Conservation (phyloP, 1,140 invertebrate genomes). For the Metopolophium dirhodum region DNA sequence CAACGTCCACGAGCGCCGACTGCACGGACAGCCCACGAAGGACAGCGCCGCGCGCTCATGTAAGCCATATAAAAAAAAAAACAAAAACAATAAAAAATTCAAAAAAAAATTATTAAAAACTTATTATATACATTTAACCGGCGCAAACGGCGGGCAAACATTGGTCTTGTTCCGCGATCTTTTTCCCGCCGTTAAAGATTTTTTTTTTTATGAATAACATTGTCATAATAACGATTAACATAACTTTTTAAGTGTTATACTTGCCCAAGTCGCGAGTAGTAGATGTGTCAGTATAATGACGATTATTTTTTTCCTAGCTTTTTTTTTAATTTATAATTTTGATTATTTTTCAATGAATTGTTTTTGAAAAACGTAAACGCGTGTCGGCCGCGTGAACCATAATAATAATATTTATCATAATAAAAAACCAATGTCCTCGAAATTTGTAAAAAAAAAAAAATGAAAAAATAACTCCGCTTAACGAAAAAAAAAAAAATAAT, state of each 20-base stretch:
- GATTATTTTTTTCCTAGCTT: not conserved
- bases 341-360: not conserved
- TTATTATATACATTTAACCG: not conserved
- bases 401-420: not conserved
- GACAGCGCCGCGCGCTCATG: not conserved
- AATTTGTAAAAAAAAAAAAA: not conserved
- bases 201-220: not conserved
- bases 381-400: not conserved
- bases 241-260: not conserved
- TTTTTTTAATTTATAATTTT: not conserved
- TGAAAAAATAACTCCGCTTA: not conserved
- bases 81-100: not conserved
- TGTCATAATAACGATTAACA: not conserved
- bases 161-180: not conserved
- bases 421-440: not conserved
- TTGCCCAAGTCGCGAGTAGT: not conserved
- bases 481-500: not conserved
- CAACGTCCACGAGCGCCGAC: not conserved
- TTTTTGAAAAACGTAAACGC: not conserved
- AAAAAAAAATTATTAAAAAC: not conserved
- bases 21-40: not conserved
- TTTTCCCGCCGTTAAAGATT: not conserved
- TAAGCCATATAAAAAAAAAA: conserved; percentile 51
- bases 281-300: not conserved
- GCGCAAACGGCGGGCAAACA: not conserved